Base-by-base conservation (phyloP, 1,140 invertebrate species). In the Drosophila orosa region DNA sequence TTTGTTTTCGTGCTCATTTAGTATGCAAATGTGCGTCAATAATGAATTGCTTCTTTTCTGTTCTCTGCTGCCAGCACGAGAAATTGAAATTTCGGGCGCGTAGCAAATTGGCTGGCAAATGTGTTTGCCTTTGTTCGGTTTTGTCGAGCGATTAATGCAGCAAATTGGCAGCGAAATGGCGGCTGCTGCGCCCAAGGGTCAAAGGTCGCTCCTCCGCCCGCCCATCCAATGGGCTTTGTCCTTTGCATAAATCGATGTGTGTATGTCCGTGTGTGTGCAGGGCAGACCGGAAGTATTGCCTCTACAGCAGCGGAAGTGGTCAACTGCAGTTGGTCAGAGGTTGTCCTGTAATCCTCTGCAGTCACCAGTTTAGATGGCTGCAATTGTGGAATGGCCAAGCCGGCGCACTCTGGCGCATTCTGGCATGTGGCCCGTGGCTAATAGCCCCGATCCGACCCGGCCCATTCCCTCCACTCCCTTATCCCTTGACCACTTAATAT, bases 41-140 rank as follows among this genome's bases (percentile, higher is more conserved):
- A 81, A 81, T 81, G 78, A 81, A 81, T 81, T 80, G 78, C 65
- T 80, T 81, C 56, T 59, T 65, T 76, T 54, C 31, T 12, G 25
- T 9, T 33, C 54, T 57, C 57, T 40, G 29, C 48, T 57, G 55
- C 48, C 33, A 13, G 24, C 17, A 25, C 29, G 56, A 56, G 56
- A 67, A 81, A 81, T 65, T 67, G 67, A 82, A 73, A 73, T 60
- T 71, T 72, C 9, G 65, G 33, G 29, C 68, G 66, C 68, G 68
- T 69, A 58, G 65, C 65, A 39, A 71, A 71, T 71, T 69, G 50
- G 39, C 48, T 69, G 63, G 63, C 65, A 71, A 71, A 69, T 56
- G 48, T 71, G 58, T 52, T 60, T 68, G 48, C 33, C 22, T 58
- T 72, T 72, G 50, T 58, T 39, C n/a, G 17, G 66, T 39, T 35